These are phyloP conservation scores for Ptychochromis oligacanthus DNA, from an alignment of 2,113 vertebrate genomes.

Conservation along the genomic window DNA sequence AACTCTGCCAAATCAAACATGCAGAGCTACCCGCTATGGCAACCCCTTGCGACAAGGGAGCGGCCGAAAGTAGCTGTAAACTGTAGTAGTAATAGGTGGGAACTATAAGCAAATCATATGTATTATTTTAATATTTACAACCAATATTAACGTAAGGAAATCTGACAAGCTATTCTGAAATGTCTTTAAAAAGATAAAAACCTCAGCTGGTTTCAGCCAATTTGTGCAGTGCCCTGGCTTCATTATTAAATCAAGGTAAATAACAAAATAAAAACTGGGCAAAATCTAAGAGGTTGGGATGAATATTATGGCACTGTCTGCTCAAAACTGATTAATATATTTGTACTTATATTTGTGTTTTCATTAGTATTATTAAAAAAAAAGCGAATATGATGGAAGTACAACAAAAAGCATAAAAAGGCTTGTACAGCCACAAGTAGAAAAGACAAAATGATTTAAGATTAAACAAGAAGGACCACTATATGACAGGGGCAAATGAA, in stretches of 20 bases:
- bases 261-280: neutral
- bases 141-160: neutral
- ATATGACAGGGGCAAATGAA: neutral
- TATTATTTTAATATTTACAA: no score
- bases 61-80: no score
- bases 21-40: no score
- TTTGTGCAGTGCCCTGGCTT: neutral
- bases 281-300: neutral
- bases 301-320: neutral
- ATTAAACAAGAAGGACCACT: neutral
- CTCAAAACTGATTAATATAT: neutral
- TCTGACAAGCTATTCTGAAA: neutral
- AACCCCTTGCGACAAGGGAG: no score
- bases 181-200: neutral
- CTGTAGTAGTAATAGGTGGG: neutral
- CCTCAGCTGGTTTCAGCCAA: no score
- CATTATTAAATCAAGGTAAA: neutral
- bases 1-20: no score
- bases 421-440: neutral
- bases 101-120: neutral
- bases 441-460: neutral
- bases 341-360: no score
- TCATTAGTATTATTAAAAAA: no score
- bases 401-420: no score
- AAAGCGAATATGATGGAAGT: no score